These are phyloP conservation scores for Diplodus puntazzo DNA, from an alignment of 2,797 vertebrate species.

Conservation along the genomic window DNA sequence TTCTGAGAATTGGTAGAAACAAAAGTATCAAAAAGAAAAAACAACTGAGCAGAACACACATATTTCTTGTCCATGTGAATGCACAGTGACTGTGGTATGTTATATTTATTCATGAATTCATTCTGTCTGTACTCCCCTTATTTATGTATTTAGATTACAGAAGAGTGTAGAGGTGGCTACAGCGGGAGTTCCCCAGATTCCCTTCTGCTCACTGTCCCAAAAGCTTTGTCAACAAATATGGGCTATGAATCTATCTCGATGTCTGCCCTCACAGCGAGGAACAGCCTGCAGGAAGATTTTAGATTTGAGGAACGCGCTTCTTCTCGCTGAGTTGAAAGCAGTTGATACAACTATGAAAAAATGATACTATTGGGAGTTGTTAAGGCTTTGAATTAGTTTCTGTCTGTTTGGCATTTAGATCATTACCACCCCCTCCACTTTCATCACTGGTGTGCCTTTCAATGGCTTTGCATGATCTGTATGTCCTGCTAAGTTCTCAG, in stretches of 20 bases:
- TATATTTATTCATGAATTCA: constrained; percentile 69
- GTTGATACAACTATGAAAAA: constrained; percentile 54
- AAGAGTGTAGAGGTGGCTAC: constrained; percentile 50
- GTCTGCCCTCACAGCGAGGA: constrained; percentile 61
- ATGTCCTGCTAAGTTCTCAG: constrained; percentile 22
- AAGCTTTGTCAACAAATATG: constrained; percentile 77
- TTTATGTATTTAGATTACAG: constrained; percentile 64
- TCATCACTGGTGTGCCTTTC: constrained; percentile 42
- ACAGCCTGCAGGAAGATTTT: constrained; percentile 69
- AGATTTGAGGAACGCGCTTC: constrained; percentile 65
- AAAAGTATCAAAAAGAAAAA: constrained; percentile 11
- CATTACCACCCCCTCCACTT: constrained; percentile 15
- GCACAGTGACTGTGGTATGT: constrained; percentile 32
- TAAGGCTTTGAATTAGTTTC: constrained; percentile 72
- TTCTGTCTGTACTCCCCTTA: constrained; percentile 47
- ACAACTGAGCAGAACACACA: constrained; percentile 20
- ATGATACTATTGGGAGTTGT: constrained; percentile 66
- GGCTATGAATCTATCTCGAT: constrained; percentile 53
- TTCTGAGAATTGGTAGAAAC: constrained; percentile 40
- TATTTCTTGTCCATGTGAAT: constrained; percentile 32
- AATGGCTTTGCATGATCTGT: constrained; percentile 37
- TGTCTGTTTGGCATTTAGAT: constrained; percentile 61
- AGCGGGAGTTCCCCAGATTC: constrained; percentile 58
- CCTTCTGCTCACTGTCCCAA: constrained; percentile 66
- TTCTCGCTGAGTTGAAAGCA: constrained; percentile 67